Evolutionary conservation across 2,888 invertebrate genomes (phyloP).

Genomic region (Oithona nana): DNA sequence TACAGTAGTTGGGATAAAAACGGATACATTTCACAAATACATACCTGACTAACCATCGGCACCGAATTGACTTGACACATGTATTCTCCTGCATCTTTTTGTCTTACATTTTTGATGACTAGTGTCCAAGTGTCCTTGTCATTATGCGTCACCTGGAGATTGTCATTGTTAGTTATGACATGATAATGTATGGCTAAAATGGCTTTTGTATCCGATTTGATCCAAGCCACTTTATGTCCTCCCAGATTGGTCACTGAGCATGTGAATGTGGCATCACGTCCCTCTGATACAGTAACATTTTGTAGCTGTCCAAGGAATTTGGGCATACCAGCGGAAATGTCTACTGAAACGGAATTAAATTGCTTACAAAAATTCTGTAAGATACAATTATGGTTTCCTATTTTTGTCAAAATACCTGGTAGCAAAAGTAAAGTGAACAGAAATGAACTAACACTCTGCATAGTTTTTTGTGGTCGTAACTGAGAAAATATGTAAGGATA

Average conservation of each 20-base stretch:
- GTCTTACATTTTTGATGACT: constrained; percentile 59
- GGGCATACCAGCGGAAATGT: constrained; percentile 29
- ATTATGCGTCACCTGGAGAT: constrained; percentile 58
- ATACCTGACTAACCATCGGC: constrained; percentile 74
- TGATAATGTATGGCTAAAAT: constrained; percentile 81
- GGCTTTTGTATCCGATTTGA: constrained; percentile 80
- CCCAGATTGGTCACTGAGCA: constrained; percentile 69
- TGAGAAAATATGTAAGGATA: neutral
- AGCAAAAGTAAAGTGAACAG: neutral
- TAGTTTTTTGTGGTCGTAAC: neutral
- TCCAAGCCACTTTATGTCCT: constrained; percentile 80
- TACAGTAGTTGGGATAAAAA: too few relatives aligned
- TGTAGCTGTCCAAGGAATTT: constrained; percentile 57
- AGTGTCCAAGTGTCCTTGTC: constrained; percentile 85
- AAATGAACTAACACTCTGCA: neutral
- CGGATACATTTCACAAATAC: constrained; percentile 20
- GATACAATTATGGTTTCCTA: neutral
- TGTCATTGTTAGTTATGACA: constrained; percentile 77
- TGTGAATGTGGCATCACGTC: constrained; percentile 61
- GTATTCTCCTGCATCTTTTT: constrained; percentile 63
- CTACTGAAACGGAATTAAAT: neutral
- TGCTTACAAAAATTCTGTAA: neutral
- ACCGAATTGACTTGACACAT: constrained; percentile 90
- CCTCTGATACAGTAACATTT: constrained; percentile 64
- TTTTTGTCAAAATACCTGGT: neutral